These are phyloP conservation scores for Aradophagus sp. DNA, from an alignment of 1,140 invertebrate species.

Conservation along the genomic window DNA sequence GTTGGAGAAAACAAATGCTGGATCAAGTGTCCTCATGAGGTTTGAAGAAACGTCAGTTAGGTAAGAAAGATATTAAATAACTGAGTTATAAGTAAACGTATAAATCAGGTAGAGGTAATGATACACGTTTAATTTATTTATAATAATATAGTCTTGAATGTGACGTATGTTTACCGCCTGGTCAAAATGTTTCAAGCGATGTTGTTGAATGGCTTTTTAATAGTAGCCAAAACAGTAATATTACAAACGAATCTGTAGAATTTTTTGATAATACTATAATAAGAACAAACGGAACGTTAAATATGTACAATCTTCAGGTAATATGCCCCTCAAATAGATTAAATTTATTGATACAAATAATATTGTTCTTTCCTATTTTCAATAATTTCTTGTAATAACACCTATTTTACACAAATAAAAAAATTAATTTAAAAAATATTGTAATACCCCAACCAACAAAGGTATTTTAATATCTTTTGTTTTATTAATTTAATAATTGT, in stretches of 20 bases:
- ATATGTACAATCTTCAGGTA: constrained; percentile 73
- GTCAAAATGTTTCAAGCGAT: constrained; percentile 62
- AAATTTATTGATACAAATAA: too few relatives aligned
- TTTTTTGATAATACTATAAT: constrained; percentile 66
- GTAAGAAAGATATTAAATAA: constrained; percentile 12
- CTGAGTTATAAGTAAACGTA: too few relatives aligned
- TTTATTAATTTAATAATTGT: too few relatives aligned
- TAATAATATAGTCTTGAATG: constrained; percentile 75
- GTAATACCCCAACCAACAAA: too few relatives aligned
- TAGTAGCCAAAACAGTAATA: constrained; percentile 44
- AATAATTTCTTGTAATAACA: too few relatives aligned
- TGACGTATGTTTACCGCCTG: constrained; percentile 73
- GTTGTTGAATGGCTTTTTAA: constrained; percentile 73
- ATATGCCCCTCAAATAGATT: too few relatives aligned
- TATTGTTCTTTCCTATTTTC: too few relatives aligned
- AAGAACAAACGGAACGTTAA: constrained; percentile 68
- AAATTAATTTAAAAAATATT: too few relatives aligned
- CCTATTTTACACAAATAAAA: too few relatives aligned
- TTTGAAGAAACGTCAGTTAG: constrained; percentile 26
- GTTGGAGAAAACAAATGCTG: constrained; percentile 1
- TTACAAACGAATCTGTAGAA: constrained; percentile 59
- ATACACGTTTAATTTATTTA: too few relatives aligned
- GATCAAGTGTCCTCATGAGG: constrained; percentile 10
- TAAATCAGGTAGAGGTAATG: too few relatives aligned
- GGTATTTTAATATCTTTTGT: too few relatives aligned